Evolutionary conservation across 92 coral and sea anemone genomes (phyloP).

Genomic region (Zoanthus solanderi): DNA sequence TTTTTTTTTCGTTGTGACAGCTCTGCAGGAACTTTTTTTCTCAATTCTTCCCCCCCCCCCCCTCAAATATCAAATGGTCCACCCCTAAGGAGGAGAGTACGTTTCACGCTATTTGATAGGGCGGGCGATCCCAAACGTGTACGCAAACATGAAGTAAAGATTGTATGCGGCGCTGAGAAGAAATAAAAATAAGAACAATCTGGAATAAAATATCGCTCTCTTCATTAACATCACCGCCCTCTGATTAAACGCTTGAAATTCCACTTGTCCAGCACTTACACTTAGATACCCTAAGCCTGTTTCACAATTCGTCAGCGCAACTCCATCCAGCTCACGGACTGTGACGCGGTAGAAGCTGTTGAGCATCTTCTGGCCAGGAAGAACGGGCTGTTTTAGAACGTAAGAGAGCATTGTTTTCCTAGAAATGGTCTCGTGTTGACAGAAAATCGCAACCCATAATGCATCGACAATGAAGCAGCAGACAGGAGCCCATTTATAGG

Average conservation of each 20-base stretch:
- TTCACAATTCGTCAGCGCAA: constrained; percentile 70
- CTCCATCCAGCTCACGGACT: constrained; percentile 67
- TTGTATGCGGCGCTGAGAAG: constrained; percentile 60
- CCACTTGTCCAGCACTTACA: constrained; percentile 63
- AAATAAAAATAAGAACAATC: constrained; percentile 68
- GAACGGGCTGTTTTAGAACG: constrained; percentile 70
- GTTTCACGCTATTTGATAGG: too few species aligned
- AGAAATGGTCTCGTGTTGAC: constrained; percentile 76
- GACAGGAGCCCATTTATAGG: constrained; percentile 47
- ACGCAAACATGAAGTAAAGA: constrained; percentile 56
- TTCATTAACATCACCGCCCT: constrained; percentile 58
- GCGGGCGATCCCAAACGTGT: constrained; percentile 17
- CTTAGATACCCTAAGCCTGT: constrained; percentile 68
- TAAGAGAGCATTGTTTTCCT: constrained; percentile 58
- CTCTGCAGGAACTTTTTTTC: background rate
- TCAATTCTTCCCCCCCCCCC: background rate
- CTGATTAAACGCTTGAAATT: constrained; percentile 81
- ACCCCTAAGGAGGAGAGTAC: background rate
- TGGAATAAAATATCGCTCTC: constrained; percentile 58
- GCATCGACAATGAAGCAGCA: constrained; percentile 59
- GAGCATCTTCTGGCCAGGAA: constrained; percentile 50
- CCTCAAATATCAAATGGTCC: constrained; percentile 31
- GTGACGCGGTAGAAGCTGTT: constrained; percentile 75
- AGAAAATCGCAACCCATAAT: constrained; percentile 60
- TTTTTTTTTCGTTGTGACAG: constrained; percentile 10